A percentile compares a stretch with the other conserved stretches of the same genome.
Evolutionary conservation across 2,113 vertebrate species (phyloP).

Genomic region (Agapornis roseicollis): DNA sequence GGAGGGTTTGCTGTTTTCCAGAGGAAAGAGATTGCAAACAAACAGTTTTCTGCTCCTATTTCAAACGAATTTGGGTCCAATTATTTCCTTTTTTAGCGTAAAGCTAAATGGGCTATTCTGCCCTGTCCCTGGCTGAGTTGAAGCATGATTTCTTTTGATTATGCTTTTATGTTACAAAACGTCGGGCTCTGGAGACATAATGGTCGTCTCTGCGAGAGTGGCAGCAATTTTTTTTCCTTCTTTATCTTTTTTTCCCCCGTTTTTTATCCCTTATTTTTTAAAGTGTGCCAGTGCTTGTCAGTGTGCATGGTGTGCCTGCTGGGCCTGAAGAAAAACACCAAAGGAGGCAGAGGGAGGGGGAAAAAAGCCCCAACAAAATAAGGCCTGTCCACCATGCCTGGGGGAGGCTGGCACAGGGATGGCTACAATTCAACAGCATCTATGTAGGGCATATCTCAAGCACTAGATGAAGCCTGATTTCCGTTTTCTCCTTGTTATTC

Average conservation of each 20-base stretch:
- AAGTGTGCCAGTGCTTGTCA: constrained; percentile 71
- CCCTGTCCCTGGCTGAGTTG: constrained; percentile 73
- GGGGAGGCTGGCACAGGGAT: constrained; percentile 47
- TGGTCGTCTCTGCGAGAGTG: constrained; percentile 70
- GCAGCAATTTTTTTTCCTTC: constrained; percentile 61
- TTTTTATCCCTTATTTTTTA: background rate
- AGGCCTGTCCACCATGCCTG: constrained; percentile 49
- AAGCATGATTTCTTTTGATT: constrained; percentile 80
- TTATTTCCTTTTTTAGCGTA: constrained; percentile 81
- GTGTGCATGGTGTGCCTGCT: constrained; percentile 62
- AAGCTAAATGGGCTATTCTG: constrained; percentile 80
- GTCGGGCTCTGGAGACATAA: constrained; percentile 70
- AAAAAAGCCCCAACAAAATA: constrained; percentile 60
- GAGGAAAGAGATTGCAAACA: constrained; percentile 79
- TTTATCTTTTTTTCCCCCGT: background rate
- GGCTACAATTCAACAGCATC: constrained; percentile 17
- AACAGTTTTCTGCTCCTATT: constrained; percentile 78
- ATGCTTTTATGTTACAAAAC: constrained; percentile 76
- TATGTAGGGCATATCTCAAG: constrained; percentile 6
- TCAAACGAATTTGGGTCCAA: constrained; percentile 77
- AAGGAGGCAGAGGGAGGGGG: constrained; percentile 10
- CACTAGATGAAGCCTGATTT: constrained; percentile 22
- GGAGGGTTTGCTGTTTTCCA: constrained; percentile 69
- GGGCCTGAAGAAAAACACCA: constrained; percentile 69
- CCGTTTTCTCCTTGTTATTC: constrained; percentile 16